A percentile compares a stretch with the other conserved stretches of the same genome.
Conservation (phyloP, 2,888 invertebrate genomes). For the Drosophila mayaguana region DNA sequence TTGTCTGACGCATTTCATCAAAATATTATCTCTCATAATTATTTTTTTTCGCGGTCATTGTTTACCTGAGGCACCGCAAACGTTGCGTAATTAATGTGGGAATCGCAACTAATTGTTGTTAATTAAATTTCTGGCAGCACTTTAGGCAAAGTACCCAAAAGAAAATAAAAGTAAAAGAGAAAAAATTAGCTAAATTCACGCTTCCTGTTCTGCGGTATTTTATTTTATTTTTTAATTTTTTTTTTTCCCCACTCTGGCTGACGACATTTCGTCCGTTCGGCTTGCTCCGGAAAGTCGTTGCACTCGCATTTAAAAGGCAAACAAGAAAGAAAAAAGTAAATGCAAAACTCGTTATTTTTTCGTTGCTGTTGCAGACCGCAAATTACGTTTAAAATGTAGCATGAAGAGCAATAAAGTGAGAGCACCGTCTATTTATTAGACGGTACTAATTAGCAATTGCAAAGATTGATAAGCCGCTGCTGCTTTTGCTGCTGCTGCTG, state of each 20-base stretch:
- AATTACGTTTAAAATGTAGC: conserved; percentile 23
- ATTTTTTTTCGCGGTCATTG: conserved; percentile 14
- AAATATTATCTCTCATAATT: conserved; percentile 13
- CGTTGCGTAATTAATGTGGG: conserved; percentile 47
- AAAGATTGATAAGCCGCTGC: conserved; percentile 38
- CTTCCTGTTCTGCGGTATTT: conserved; percentile 48
- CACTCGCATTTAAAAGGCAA: conserved; percentile 44
- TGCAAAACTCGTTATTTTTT: conserved; percentile 48
- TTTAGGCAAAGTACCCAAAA: conserved; percentile 18
- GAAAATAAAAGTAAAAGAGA: conserved; percentile 7
- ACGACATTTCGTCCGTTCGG: conserved; percentile 44
- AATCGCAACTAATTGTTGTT: conserved; percentile 46
- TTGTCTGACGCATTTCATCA: conserved; percentile 11
- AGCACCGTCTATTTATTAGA: neutral
- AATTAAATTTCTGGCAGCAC: conserved; percentile 46
- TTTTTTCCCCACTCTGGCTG: conserved; percentile 33
- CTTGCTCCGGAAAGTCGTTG: conserved; percentile 59
- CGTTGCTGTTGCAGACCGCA: conserved; percentile 8
- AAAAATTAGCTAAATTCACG: conserved; percentile 38
- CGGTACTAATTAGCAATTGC: conserved; percentile 3
- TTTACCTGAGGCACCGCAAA: conserved; percentile 14
- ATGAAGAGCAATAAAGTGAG: conserved; percentile 1
- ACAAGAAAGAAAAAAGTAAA: conserved; percentile 15
- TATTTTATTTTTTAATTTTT: conserved; percentile 4
- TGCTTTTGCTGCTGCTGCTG: conserved; percentile 7